Percentiles rank a stretch among this genome's conserved stretches.
Evolutionary conservation across 2,113 vertebrate genomes (phyloP).

Genomic region (Pluvianellus socialis): DNA sequence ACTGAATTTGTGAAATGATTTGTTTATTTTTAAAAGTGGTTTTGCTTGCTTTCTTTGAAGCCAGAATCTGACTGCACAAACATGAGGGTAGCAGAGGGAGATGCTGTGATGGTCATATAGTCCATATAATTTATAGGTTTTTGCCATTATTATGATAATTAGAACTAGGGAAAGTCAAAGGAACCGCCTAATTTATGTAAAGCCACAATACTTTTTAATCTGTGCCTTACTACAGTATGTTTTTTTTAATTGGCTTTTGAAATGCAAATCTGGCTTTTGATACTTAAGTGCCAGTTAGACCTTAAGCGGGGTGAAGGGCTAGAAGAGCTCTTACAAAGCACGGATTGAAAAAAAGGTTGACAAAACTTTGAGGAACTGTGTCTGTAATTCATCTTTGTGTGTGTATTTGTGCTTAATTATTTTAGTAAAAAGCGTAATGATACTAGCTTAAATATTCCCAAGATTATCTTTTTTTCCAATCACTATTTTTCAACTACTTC

Average conservation of each 20-base stretch:
- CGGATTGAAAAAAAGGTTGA: background rate
- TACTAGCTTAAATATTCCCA: background rate
- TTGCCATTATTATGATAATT: background rate
- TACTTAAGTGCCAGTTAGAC: background rate
- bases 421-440: background rate
- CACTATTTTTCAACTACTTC: background rate
- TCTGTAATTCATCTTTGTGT: background rate
- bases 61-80: no score
- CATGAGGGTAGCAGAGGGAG: background rate
- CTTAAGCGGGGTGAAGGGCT: background rate
- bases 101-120: background rate
- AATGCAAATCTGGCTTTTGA: slow-evolving; percentile 40
- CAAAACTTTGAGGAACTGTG: background rate
- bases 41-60: background rate
- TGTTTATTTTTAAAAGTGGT: background rate
- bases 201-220: background rate
- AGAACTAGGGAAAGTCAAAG: background rate
- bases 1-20: background rate
- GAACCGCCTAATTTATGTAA: slow-evolving; percentile 11
- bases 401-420: background rate
- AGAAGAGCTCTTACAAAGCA: background rate
- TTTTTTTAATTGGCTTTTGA: slow-evolving; percentile 35
- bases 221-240: background rate
- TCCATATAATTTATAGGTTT: background rate
- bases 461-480: background rate